Conservation (phyloP, 2,888 invertebrate genomes). For the Papilio elwesi region DNA sequence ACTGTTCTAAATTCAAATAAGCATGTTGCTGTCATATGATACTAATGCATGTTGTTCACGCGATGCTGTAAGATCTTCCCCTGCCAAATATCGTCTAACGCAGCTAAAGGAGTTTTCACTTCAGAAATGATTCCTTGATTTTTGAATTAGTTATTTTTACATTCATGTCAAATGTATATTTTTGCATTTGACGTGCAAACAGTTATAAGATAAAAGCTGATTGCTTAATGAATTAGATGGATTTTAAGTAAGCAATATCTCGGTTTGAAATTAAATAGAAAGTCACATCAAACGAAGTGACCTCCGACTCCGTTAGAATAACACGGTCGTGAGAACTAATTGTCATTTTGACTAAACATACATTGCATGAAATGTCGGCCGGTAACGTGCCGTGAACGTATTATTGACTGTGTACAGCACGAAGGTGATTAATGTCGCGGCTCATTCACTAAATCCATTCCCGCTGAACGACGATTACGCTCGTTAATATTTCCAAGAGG, state of each 20-base stretch:
- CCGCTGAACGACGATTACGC: constrained; percentile 53
- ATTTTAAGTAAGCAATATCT: neutral
- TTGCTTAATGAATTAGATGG: too few relatives aligned
- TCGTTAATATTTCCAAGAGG: constrained; percentile 57
- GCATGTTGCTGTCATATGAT: too few relatives aligned
- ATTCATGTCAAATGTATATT: neutral
- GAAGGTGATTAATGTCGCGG: constrained; percentile 43
- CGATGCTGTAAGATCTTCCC: too few relatives aligned
- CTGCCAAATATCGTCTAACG: too few relatives aligned
- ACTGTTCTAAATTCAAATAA: too few relatives aligned
- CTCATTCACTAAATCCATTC: constrained; percentile 51
- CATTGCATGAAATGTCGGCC: constrained; percentile 13
- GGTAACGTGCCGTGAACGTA: constrained; percentile 12
- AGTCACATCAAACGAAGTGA: constrained; percentile 8
- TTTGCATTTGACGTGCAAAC: neutral
- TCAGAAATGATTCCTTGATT: neutral
- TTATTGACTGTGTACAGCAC: constrained; percentile 17
- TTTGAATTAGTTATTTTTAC: neutral
- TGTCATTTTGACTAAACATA: constrained; percentile 16
- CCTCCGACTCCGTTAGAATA: constrained; percentile 4
- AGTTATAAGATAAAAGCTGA: neutral
- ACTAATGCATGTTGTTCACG: too few relatives aligned
- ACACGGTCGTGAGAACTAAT: constrained; percentile 19
- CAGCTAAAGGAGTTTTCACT: too few relatives aligned
- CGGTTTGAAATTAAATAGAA: neutral